These are phyloP conservation scores for Corythornis cristatus DNA, from an alignment of 2,113 vertebrate species.

Conservation along the genomic window DNA sequence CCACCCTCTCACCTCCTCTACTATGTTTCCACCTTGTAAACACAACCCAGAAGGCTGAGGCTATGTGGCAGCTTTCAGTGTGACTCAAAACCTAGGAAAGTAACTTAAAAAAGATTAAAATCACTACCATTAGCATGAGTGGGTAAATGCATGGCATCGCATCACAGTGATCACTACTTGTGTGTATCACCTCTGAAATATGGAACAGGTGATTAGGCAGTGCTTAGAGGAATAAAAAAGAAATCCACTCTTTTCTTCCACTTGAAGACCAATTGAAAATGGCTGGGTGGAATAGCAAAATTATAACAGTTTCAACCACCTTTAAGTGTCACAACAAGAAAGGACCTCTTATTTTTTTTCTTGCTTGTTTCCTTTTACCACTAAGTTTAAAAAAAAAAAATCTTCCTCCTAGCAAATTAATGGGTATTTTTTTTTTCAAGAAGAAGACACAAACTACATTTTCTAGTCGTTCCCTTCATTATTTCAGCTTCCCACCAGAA, in stretches of 20 bases:
- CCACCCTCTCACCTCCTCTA: neutral
- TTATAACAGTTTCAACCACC: neutral
- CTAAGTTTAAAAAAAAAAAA: neutral
- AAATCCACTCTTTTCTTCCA: neutral
- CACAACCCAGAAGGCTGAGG: neutral
- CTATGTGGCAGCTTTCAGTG: neutral
- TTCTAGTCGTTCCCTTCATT: neutral
- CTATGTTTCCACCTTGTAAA: neutral
- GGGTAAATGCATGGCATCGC: neutral
- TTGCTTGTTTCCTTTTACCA: neutral
- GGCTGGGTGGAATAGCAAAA: accelerated
- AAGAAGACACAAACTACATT: neutral
- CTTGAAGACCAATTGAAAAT: neutral
- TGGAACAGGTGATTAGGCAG: neutral
- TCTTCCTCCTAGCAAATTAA: neutral
- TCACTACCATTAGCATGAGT: neutral
- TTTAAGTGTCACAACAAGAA: too few species aligned
- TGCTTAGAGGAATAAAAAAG: neutral
- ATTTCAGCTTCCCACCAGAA: neutral
- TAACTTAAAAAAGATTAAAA: neutral
- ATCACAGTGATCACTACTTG: neutral
- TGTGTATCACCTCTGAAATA: neutral
- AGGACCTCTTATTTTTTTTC: neutral
- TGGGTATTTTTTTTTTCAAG: neutral
- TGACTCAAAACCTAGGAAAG: neutral